Conservation (phyloP, 92 coral and sea anemone species). For the Bergia sp. region DNA sequence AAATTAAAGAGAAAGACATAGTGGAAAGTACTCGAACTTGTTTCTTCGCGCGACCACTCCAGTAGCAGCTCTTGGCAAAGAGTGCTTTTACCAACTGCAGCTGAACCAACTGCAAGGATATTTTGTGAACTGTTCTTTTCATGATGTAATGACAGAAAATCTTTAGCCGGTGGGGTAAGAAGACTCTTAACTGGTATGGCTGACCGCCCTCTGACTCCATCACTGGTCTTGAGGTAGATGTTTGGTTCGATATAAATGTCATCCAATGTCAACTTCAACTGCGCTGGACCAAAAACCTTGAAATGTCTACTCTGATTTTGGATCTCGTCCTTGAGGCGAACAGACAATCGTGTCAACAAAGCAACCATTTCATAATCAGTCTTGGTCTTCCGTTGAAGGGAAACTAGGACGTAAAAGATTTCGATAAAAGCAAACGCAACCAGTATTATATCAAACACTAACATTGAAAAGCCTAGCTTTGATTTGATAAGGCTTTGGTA, state of each 20-base stretch:
- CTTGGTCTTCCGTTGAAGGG: conserved; percentile 34
- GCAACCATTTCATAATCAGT: conserved; percentile 48
- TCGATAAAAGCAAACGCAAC: conserved; percentile 37
- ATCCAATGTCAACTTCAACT: conserved; percentile 34
- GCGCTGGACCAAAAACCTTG: conserved; percentile 39
- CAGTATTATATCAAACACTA: conserved; percentile 19
- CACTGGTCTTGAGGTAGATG: conserved; percentile 27
- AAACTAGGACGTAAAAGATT: conserved; percentile 35
- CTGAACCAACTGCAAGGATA: conserved; percentile 25
- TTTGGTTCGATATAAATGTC: conserved; percentile 39
- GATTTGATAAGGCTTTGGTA: conserved; percentile 37
- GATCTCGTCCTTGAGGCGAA: conserved; percentile 42
- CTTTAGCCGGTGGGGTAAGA: not conserved
- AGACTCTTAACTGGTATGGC: conserved; percentile 1
- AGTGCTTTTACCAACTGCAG: conserved; percentile 40
- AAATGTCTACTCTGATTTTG: conserved; percentile 32
- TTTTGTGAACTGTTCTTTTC: not conserved
- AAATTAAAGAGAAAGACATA: conserved; percentile 34
- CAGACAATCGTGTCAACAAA: conserved; percentile 30
- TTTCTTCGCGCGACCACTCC: conserved; percentile 30
- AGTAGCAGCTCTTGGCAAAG: conserved; percentile 37
- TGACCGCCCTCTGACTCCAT: conserved; percentile 15
- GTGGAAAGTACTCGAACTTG: not conserved
- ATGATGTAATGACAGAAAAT: conserved; percentile 12
- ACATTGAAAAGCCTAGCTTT: conserved; percentile 21